Percentiles rank a stretch among this genome's conserved stretches.
Conservation (phyloP, 2,797 vertebrate species). For the Danio aesculapii region DNA sequence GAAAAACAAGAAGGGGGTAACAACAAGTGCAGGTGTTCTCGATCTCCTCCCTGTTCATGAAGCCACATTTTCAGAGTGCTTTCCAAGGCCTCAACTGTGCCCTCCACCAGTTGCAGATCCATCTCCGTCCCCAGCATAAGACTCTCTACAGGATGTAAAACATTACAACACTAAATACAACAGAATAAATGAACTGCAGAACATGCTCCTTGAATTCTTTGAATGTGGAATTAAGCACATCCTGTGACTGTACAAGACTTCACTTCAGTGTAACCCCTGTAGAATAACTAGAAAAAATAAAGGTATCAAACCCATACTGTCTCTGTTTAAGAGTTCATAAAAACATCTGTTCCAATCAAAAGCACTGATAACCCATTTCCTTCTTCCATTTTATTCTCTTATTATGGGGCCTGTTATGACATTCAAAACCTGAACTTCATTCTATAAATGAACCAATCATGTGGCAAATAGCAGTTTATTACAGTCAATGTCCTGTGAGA, state of each 20-base stretch:
- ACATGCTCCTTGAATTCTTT: too few species aligned
- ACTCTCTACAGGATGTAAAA: slow-evolving; percentile 70
- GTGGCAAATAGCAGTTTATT: not conserved
- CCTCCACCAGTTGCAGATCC: slow-evolving; percentile 85
- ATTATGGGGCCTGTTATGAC: not conserved
- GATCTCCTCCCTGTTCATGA: slow-evolving; percentile 84
- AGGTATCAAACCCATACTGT: not conserved
- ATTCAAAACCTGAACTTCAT: not conserved
- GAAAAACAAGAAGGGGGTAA: slow-evolving; percentile 72
- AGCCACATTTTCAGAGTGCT: slow-evolving; percentile 90
- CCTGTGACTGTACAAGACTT: too few species aligned
- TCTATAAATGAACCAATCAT: not conserved
- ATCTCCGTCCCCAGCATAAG: slow-evolving; percentile 83
- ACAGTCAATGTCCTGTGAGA: not conserved
- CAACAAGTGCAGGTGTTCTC: slow-evolving; percentile 90
- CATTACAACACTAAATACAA: not conserved
- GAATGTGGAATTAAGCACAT: too few species aligned
- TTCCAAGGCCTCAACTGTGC: slow-evolving; percentile 85
- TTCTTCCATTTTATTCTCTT: not conserved
- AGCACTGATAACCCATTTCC: not conserved
- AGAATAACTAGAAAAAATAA: too few species aligned
- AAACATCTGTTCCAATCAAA: not conserved
- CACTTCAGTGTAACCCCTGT: too few species aligned
- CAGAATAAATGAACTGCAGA: not conserved
- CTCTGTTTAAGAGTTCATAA: not conserved